A percentile compares a stretch with the other conserved stretches of the same genome.
These are phyloP conservation scores for Tenrec ecaudatus DNA, from an alignment of 2,113 vertebrate species.

Conservation along the genomic window DNA sequence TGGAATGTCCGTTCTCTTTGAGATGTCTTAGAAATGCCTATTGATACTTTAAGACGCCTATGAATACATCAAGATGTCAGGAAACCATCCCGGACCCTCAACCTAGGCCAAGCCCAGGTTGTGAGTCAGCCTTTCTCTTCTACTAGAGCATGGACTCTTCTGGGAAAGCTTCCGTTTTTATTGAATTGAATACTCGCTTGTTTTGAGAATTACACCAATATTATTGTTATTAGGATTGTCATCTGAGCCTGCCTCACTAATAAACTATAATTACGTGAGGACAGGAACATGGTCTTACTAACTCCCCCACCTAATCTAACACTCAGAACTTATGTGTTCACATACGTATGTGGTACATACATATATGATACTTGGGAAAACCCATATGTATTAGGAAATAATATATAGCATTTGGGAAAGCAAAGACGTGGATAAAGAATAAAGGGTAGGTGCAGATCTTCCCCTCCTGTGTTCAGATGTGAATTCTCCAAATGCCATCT, in stretches of 20 bases:
- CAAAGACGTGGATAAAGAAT: not conserved
- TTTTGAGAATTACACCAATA: too few relatives aligned
- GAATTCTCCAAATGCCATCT: not conserved
- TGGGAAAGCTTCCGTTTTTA: too few relatives aligned
- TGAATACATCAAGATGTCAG: slow-evolving; percentile 7
- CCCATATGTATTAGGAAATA: not conserved
- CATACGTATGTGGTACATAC: too few relatives aligned
- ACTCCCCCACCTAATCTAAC: not conserved
- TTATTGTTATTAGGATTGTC: too few relatives aligned
- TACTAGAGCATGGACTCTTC: too few relatives aligned
- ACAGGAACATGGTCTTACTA: not conserved
- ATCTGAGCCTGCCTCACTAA: not conserved
- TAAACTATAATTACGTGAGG: not conserved
- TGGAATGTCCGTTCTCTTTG: not conserved
- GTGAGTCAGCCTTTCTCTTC: too few relatives aligned
- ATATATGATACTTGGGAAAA: too few relatives aligned
- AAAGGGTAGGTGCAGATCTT: not conserved
- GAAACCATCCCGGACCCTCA: not conserved
- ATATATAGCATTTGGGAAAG: not conserved
- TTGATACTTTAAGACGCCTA: not conserved
- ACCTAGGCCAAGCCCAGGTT: not conserved
- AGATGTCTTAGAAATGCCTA: not conserved
- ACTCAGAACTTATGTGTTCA: not conserved
- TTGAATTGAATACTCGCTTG: too few relatives aligned
- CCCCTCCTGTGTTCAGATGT: not conserved